Evolutionary conservation across 2,888 invertebrate species (phyloP).

Genomic region (Microdon myrmicae): DNA sequence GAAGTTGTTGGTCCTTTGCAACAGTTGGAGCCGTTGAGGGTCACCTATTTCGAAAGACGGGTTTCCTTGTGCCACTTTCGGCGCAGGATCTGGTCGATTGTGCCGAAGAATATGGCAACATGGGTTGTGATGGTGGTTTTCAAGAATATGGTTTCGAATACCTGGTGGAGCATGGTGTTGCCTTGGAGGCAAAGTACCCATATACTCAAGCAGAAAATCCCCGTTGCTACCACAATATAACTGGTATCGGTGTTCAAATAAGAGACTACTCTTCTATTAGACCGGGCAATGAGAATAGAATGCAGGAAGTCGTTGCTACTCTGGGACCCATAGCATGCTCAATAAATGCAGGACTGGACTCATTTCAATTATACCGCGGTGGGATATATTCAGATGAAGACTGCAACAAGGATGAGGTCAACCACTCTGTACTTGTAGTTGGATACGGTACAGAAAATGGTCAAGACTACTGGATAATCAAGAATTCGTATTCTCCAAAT

Average conservation of each 20-base stretch:
- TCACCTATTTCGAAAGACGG: slow-evolving; percentile 62
- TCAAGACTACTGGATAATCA: slow-evolving; percentile 64
- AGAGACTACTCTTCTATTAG: slow-evolving; percentile 62
- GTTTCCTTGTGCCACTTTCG: slow-evolving; percentile 62
- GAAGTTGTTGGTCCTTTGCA: slow-evolving; percentile 64
- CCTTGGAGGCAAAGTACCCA: slow-evolving; percentile 62
- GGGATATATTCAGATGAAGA: slow-evolving; percentile 63
- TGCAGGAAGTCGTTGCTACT: slow-evolving; percentile 64
- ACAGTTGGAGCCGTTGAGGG: slow-evolving; percentile 63
- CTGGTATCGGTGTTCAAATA: slow-evolving; percentile 56
- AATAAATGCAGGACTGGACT: slow-evolving; percentile 59
- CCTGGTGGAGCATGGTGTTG: slow-evolving; percentile 62
- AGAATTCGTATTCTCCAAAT: slow-evolving; percentile 64
- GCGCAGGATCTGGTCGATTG: slow-evolving; percentile 66
- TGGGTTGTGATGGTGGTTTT: slow-evolving; percentile 65
- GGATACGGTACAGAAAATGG: slow-evolving; percentile 64
- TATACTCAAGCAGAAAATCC: slow-evolving; percentile 60
- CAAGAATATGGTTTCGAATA: slow-evolving; percentile 65
- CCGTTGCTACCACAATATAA: slow-evolving; percentile 60
- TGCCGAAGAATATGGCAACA: slow-evolving; percentile 61
- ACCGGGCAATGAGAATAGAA: slow-evolving; percentile 63
- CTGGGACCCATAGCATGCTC: slow-evolving; percentile 63
- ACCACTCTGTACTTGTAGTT: slow-evolving; percentile 63
- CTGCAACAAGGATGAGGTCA: slow-evolving; percentile 62
- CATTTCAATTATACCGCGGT: slow-evolving; percentile 62